Conservation (phyloP, 53 echinoderm and acorn worm species). For the Antedon mediterranea region DNA sequence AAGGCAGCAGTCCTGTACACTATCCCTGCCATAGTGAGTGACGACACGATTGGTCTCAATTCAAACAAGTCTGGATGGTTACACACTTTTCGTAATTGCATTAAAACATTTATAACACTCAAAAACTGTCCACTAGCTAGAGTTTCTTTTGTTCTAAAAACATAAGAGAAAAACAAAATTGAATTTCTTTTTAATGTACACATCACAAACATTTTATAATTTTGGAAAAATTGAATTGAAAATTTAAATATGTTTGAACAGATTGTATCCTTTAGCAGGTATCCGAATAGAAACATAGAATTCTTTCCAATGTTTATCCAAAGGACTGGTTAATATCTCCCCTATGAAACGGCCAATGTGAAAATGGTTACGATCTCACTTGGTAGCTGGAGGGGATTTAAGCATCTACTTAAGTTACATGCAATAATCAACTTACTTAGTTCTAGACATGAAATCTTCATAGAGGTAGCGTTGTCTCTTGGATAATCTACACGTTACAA, state of each 20-base stretch:
- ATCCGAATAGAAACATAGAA: neutral
- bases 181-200: too few relatives aligned
- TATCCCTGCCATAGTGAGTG: slow-evolving; percentile 78
- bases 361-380: neutral
- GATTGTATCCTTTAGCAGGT: neutral
- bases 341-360: slow-evolving; percentile 6
- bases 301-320: neutral
- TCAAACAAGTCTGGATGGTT: slow-evolving; percentile 99
- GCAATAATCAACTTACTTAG: slow-evolving; percentile 96
- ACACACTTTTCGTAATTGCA: slow-evolving; percentile 99
- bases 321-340: neutral
- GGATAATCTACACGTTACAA: slow-evolving; percentile 83
- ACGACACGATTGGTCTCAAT: slow-evolving; percentile 51
- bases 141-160: slow-evolving; percentile 83
- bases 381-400: neutral
- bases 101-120: slow-evolving; percentile 97
- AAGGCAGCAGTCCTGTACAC: slow-evolving; percentile 71
- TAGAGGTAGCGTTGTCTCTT: slow-evolving; percentile 89
- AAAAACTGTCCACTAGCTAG: slow-evolving; percentile 85
- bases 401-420: neutral
- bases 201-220: too few relatives aligned
- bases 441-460: slow-evolving; percentile 92
- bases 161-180: too few relatives aligned
- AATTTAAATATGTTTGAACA: neutral
- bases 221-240: too few relatives aligned